Conservation (phyloP, 2,797 vertebrate species). For the Apogon talboti region DNA sequence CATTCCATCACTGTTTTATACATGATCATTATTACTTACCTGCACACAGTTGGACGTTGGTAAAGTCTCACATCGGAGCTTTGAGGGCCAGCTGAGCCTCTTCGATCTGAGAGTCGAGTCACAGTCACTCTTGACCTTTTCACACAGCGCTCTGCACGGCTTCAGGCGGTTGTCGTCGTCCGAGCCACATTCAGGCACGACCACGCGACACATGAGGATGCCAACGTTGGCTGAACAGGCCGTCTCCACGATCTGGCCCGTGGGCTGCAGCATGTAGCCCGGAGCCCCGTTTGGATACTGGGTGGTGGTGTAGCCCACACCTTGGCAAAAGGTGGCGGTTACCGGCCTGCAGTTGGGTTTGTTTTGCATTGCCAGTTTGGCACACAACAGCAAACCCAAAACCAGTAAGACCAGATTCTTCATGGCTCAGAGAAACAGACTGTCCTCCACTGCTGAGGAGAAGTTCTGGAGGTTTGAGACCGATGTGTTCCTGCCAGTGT, state of each 20-base stretch:
- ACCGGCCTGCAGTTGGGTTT: constrained; percentile 49
- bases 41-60: constrained; percentile 62
- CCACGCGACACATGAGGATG: constrained; percentile 65
- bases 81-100: constrained; percentile 56
- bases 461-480: constrained; percentile 2
- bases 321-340: constrained; percentile 61
- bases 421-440: constrained; percentile 36
- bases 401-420: constrained; percentile 31
- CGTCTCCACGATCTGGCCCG: constrained; percentile 66
- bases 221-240: constrained; percentile 57
- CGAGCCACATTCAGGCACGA: constrained; percentile 65
- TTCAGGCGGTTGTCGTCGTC: constrained; percentile 37
- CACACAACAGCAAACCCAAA: constrained; percentile 9
- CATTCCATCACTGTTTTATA: no score
- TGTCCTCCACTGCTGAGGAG: neutral
- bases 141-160: constrained; percentile 70
- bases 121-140: constrained; percentile 72
- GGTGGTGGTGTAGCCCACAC: constrained; percentile 65
- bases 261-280: constrained; percentile 55
- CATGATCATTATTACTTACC: constrained; percentile 21
- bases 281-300: constrained; percentile 30
- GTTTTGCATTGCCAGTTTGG: neutral
- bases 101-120: constrained; percentile 42
- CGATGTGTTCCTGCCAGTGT: constrained; percentile 12
- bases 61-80: constrained; percentile 55